Base-by-base conservation (phyloP, 2,888 invertebrate species). In the Myopa testacea region DNA sequence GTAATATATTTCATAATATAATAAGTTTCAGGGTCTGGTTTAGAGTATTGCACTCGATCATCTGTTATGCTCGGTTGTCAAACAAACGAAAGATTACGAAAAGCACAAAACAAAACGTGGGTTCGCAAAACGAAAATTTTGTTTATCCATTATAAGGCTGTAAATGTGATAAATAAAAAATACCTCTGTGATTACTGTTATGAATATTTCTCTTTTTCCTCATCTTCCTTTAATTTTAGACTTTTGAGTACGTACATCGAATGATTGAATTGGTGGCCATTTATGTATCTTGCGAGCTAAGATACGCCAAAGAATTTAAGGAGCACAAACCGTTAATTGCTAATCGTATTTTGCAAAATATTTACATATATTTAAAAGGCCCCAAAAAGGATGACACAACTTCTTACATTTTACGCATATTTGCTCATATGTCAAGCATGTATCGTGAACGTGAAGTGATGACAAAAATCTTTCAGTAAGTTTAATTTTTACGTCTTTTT, bases 211-310 rank as follows among this genome's bases (percentile, higher is more conserved):
- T 45, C 45, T 45, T 6, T 10, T 45, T 45, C 10, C 6, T 45
- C 6, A 45, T 45, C 45, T 45, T 26, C 7, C 10, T 45, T 45
- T 45, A 1, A 45, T 55, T 55, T n/a, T 55, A 55, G 55, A 55
- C 80, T 10, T 50, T 63, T 1, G 72, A 40, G 55, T 81, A 80
- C 40, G 77, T 81, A 12, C 83, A 83, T 38, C 83, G 84, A 16
- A 84, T 86, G 80, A 82, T 84, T 68, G 81, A 81, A 50, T 82
- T 86, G 60, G 81, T 85, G n/a, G 84, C 84, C 40, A 82, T 81
- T 60, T 85, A 85, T 63, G 84, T 84, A 73, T 84, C 84, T 63
- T 85, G 85, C 67, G 86, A 85, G 74, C 73, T 85, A 63, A 82
- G 84, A 12, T 81, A 81, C 7, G 84, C 85, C 1, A 82, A 82